Evolutionary conservation across 2,888 invertebrate genomes (phyloP).

Genomic region (Melipona bicolor): DNA sequence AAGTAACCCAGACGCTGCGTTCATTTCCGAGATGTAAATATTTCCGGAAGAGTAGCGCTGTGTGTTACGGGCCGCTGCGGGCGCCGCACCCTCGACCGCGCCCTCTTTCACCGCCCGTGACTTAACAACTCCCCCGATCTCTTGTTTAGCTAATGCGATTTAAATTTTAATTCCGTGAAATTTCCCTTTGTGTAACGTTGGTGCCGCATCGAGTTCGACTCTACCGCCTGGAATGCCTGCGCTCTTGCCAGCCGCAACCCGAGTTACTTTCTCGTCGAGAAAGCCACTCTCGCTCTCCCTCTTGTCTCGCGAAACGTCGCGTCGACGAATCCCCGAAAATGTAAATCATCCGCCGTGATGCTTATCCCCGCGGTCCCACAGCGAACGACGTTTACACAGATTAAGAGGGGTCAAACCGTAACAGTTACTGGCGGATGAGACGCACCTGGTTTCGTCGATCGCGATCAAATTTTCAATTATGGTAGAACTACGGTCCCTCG

Average conservation of each 20-base stretch:
- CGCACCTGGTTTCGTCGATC: no score
- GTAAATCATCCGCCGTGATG: background rate
- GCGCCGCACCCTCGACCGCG: background rate
- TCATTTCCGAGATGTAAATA: slow-evolving; percentile 20
- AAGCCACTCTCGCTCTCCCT: background rate
- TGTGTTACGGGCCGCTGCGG: background rate
- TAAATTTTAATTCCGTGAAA: slow-evolving; percentile 38
- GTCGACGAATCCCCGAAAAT: background rate
- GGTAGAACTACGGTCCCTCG: no score
- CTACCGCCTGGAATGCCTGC: background rate
- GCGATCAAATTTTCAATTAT: no score
- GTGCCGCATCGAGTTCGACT: background rate
- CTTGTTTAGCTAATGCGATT: slow-evolving; percentile 36
- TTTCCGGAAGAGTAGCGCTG: slow-evolving; percentile 14
- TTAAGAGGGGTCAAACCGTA: no score
- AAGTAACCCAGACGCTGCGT: slow-evolving; percentile 6
- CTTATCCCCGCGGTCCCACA: background rate
- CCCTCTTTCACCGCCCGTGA: background rate
- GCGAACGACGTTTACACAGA: no score
- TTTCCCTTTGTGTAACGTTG: background rate
- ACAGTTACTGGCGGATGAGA: no score
- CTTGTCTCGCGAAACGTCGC: background rate
- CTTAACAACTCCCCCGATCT: background rate
- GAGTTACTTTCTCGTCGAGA: background rate
- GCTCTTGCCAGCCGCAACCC: background rate